These are phyloP conservation scores for Drosophila robusta DNA, from an alignment of 2,888 invertebrate species.

Conservation along the genomic window DNA sequence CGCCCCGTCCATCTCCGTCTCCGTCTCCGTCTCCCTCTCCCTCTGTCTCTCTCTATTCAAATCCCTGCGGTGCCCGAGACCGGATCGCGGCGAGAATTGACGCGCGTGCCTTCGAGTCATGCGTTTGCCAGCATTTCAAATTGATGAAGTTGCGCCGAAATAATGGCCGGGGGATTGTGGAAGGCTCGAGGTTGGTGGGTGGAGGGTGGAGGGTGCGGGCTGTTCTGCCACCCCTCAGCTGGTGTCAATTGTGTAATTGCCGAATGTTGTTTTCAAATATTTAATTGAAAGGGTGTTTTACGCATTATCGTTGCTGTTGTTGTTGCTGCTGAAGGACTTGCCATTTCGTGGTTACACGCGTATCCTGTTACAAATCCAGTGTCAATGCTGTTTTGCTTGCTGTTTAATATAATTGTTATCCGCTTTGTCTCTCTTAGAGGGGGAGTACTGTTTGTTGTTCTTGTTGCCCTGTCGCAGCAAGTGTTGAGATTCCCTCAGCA, in stretches of 20 bases:
- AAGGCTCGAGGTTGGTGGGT: constrained; percentile 3
- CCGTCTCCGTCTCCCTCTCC: too few relatives aligned
- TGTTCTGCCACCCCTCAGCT: constrained; percentile 45
- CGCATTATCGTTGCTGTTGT: constrained; percentile 40
- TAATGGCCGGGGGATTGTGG: constrained; percentile 10
- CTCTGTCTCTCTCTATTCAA: constrained; percentile 54
- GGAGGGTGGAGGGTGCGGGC: constrained; percentile 7
- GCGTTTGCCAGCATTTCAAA: constrained; percentile 74
- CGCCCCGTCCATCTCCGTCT: not conserved
- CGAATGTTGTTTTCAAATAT: constrained; percentile 81
- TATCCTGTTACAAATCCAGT: constrained; percentile 85
- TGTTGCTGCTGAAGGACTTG: constrained; percentile 37
- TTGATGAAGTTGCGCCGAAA: constrained; percentile 79
- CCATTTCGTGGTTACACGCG: constrained; percentile 83
- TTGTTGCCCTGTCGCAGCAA: constrained; percentile 34
- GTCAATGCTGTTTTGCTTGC: constrained; percentile 69
- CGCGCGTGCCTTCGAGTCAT: constrained; percentile 67
- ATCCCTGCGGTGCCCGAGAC: constrained; percentile 65
- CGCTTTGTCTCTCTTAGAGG: constrained; percentile 49
- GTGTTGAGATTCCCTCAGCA: constrained; percentile 70
- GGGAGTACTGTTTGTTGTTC: constrained; percentile 14
- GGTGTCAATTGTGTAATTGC: constrained; percentile 83
- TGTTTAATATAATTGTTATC: constrained; percentile 81
- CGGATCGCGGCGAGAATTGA: constrained; percentile 61
- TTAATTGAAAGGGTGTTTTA: constrained; percentile 83